phyloP scores from a whole-genome alignment of 2,113 vertebrate species.

The Lasiurus cinereus region DNA sequence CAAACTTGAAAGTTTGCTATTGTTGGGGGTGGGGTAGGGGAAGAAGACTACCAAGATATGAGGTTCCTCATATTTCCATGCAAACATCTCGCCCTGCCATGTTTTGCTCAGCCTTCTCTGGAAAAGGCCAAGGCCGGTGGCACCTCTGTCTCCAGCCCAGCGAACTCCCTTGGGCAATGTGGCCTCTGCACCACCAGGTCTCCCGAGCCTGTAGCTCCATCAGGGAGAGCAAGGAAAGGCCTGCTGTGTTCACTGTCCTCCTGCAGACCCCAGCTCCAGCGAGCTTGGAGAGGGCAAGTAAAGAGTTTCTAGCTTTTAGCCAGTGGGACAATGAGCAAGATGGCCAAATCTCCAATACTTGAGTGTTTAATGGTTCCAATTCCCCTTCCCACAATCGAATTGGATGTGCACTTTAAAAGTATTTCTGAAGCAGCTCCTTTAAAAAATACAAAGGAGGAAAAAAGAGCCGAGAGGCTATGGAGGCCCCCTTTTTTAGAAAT shows the following conservation, averaged over 20 bases:
- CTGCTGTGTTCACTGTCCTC: background rate
- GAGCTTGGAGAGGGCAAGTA: background rate
- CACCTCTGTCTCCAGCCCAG: background rate
- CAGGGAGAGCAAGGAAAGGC: background rate
- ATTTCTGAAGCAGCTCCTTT: background rate
- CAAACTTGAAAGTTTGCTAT: conserved; percentile 13
- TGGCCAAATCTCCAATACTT: background rate
- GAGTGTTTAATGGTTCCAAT: background rate
- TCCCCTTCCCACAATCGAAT: conserved; percentile 24
- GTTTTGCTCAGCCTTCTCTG: conserved; percentile 7
- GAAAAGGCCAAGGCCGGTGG: background rate
- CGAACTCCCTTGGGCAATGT: background rate
- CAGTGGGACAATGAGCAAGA: conserved; percentile 52
- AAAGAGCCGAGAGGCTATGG: background rate
- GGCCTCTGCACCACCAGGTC: background rate
- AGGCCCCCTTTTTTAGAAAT: background rate
- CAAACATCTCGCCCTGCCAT: conserved; percentile 31
- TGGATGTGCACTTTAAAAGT: conserved; percentile 32
- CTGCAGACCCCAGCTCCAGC: background rate
- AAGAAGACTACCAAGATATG: background rate
- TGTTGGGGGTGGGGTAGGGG: background rate
- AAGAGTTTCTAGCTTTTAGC: conserved; percentile 35
- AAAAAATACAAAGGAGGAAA: background rate
- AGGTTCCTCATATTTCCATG: conserved; percentile 48
- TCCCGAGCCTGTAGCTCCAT: background rate